Conservation (phyloP, 2,797 vertebrate genomes). For the Crocidura indochinensis region DNA sequence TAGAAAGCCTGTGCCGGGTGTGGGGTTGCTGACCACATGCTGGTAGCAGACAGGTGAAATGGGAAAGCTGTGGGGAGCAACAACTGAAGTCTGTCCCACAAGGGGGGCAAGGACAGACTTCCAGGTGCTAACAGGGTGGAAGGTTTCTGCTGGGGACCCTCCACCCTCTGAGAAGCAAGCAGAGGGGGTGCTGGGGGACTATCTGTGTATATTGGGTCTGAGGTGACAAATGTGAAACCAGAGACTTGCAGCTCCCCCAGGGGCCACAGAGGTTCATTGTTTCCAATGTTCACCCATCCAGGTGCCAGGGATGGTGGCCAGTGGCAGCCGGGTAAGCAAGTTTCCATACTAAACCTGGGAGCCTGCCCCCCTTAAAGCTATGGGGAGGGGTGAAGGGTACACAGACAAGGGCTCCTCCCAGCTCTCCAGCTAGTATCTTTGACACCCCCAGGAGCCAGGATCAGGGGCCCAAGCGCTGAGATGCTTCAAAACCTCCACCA, state of each 20-base stretch:
- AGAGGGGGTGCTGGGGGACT: neutral
- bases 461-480: too few species aligned
- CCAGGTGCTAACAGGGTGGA: neutral
- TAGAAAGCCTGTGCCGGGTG: neutral
- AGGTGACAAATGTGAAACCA: constrained; percentile 23
- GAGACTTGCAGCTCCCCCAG: neutral
- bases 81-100: neutral
- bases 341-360: constrained; percentile 36
- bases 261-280: constrained; percentile 80
- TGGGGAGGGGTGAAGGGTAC: neutral
- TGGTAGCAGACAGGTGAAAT: neutral
- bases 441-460: constrained; percentile 10
- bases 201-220: neutral
- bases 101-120: neutral
- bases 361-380: neutral
- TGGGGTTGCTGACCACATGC: neutral
- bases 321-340: neutral
- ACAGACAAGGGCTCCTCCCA: neutral
- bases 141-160: neutral
- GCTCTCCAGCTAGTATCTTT: neutral
- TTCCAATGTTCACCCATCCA: constrained; percentile 41
- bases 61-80: neutral
- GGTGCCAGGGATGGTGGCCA: constrained; percentile 70
- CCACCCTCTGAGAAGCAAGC: neutral
- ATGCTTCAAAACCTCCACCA: neutral